These are phyloP conservation scores for Poliocrania exsul DNA, from an alignment of 2,797 vertebrate species.

Conservation along the genomic window DNA sequence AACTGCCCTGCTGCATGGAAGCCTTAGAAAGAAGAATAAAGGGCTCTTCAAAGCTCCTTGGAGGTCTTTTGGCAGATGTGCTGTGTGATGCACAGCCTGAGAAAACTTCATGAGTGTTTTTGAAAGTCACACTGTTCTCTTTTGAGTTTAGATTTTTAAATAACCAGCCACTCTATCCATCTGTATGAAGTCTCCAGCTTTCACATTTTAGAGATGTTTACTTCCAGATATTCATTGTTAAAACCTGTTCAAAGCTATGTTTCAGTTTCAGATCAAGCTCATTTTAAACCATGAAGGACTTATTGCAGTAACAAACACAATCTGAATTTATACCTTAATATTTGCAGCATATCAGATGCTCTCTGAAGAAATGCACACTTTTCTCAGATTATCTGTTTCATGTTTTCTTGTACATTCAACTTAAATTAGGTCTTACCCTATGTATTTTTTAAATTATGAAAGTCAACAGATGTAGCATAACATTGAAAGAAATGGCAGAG, in stretches of 20 bases:
- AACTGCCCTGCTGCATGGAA: neutral
- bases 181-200: slow-evolving; percentile 1
- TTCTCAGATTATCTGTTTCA: neutral
- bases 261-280: neutral
- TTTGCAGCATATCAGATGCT: neutral
- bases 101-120: slow-evolving; percentile 15
- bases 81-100: neutral
- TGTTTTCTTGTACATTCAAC: neutral
- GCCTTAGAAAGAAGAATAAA: slow-evolving; percentile 23
- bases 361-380: neutral
- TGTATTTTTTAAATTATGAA: neutral
- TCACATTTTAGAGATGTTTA: neutral
- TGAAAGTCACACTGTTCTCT: neutral
- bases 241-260: neutral
- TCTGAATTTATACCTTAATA: neutral
- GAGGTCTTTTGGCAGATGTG: neutral
- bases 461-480: neutral
- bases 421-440: neutral
- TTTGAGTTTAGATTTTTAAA: neutral
- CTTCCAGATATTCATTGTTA: neutral
- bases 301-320: neutral
- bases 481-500: neutral
- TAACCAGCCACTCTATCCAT: neutral
- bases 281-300: neutral
- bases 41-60: slow-evolving; percentile 31